Base-by-base conservation (phyloP, 2,888 invertebrate species). In the Catocala sponsa region DNA sequence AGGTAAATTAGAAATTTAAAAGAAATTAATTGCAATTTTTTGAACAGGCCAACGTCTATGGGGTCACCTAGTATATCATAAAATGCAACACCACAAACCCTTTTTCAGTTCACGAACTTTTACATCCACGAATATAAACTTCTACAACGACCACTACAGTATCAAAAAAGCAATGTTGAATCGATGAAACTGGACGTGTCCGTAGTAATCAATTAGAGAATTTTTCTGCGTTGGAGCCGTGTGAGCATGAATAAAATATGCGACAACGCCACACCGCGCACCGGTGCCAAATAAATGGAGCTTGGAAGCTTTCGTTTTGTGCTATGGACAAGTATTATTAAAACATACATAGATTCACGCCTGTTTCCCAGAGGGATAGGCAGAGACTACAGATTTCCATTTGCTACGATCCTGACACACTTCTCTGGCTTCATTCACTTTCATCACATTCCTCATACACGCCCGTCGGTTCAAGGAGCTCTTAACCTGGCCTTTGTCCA, bases 211-310 rank as follows among this genome's bases (percentile, higher is more conserved):
- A 72, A 70, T 70, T 66, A 70, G 25, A 55, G 46, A 49, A 70
- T 70, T 70, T 74, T 70, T 66, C 60, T 66, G 47, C 59, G 9
- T 38, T 5, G n/a, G 41, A 55, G 38, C 35, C 59, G 72, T 59
- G 60, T 59, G 60, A 47, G 48, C 60, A 50, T 70, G 67, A 74
- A 66, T 74, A 72, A 74, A 63, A 66, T 66, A 73, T 54, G 46
- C 54, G 58, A 63, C 71, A 52, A 58, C 65, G 59, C 43, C 59
- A 38, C n/a, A 59, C 38, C 32, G 33, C 51, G 32, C 32, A 5
- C 15, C 51, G 7, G 10, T 53, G 13, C 11, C 32, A 47, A 59
- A 53, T 59, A 59, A 59, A 59, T 48, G 41, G 59, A 42, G 4
- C 7, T 47, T 41, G 42, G 41, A 52, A 42, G 4, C 7, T 47